Conservation (phyloP, 2,113 vertebrate genomes). For the Aptenodytes patagonicus region DNA sequence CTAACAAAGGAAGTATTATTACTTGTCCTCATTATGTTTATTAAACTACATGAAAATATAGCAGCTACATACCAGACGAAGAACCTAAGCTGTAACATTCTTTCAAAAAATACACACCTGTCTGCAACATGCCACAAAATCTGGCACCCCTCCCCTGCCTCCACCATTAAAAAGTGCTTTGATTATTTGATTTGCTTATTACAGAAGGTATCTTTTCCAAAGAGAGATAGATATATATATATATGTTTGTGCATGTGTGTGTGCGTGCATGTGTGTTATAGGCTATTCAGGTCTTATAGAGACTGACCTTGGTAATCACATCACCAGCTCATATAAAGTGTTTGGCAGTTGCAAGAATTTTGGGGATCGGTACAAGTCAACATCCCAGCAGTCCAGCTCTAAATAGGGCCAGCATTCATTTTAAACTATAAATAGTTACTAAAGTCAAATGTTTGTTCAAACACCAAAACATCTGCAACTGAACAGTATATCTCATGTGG, state of each 20-base stretch:
- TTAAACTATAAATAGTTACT: background rate
- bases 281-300: background rate
- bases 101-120: background rate
- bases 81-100: background rate
- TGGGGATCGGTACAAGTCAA: background rate
- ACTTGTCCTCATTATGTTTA: background rate
- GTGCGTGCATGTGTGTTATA: background rate
- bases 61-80: background rate
- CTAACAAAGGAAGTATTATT: background rate
- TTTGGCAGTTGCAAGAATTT: background rate
- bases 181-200: background rate
- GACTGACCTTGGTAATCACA: background rate
- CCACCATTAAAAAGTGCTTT: background rate
- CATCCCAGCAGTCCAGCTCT: background rate
- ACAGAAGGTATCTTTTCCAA: background rate
- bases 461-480: background rate
- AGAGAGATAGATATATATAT: too few relatives aligned
- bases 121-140: background rate
- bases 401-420: background rate
- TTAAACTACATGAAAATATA: background rate
- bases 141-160: background rate
- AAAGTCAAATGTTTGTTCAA: background rate
- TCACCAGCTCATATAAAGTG: background rate
- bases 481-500: background rate
- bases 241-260: fast-evolving